Conservation (phyloP, 2,113 vertebrate species). For the Chelonoidis abingdonii region DNA sequence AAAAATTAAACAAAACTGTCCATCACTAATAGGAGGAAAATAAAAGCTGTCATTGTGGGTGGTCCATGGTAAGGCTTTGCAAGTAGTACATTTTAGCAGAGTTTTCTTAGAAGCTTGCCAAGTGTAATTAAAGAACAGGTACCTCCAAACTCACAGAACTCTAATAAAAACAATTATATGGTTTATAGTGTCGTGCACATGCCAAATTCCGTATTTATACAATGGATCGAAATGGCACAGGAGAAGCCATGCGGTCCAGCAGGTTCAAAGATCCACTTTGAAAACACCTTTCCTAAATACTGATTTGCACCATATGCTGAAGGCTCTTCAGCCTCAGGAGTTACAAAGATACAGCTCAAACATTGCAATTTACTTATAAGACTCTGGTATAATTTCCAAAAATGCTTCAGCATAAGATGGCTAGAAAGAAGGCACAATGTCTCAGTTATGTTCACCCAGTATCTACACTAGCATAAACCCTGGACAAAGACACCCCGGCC, state of each 20-base stretch:
- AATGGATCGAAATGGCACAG: slow-evolving; percentile 56
- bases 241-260: slow-evolving; percentile 42
- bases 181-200: slow-evolving; percentile 56
- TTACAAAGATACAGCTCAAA: slow-evolving; percentile 47
- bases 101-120: slow-evolving; percentile 71
- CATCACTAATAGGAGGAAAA: slow-evolving; percentile 67
- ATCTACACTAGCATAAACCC: slow-evolving; percentile 49
- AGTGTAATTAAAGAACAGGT: slow-evolving; percentile 75
- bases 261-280: slow-evolving; percentile 65
- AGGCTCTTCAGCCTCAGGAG: slow-evolving; percentile 16
- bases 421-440: slow-evolving; percentile 57
- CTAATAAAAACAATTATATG: slow-evolving; percentile 74
- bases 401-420: slow-evolving; percentile 9
- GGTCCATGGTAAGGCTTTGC: slow-evolving; percentile 59
- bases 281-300: slow-evolving; percentile 48
- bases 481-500: slow-evolving; percentile 58
- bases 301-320: slow-evolving; percentile 17
- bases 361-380: slow-evolving; percentile 57
- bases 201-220: slow-evolving; percentile 70
- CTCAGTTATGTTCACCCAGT: slow-evolving; percentile 21
- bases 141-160: slow-evolving; percentile 74
- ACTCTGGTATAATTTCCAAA: slow-evolving; percentile 56
- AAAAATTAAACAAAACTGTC: slow-evolving; percentile 68
- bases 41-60: slow-evolving; percentile 75
- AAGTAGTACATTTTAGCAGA: slow-evolving; percentile 67